These are phyloP conservation scores for Hephaestus fuliginosus DNA, from an alignment of 2,797 vertebrate genomes.

Conservation along the genomic window DNA sequence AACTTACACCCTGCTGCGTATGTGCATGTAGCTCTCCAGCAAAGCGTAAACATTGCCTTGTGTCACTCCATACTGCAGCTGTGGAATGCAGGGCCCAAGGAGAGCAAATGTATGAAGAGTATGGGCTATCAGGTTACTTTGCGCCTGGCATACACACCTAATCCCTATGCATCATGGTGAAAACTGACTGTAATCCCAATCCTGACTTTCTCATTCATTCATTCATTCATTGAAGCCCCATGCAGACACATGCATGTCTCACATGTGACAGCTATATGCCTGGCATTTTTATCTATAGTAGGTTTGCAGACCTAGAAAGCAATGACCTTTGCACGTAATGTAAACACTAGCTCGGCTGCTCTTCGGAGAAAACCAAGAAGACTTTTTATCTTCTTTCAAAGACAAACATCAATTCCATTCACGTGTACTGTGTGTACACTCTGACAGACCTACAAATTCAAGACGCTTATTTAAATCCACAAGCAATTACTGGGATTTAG, in stretches of 20 bases:
- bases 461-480: constrained; percentile 42
- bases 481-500: constrained; percentile 50
- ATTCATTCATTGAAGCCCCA: background rate
- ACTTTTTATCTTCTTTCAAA: background rate
- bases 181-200: background rate
- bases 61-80: constrained; percentile 37
- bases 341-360: constrained; percentile 13
- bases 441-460: constrained; percentile 15
- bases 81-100: constrained; percentile 40
- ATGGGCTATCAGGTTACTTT: constrained; percentile 14
- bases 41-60: constrained; percentile 36
- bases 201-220: background rate
- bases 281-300: constrained; percentile 10
- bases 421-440: background rate
- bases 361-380: background rate
- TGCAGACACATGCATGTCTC: background rate
- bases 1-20: constrained; percentile 39
- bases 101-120: background rate
- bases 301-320: constrained; percentile 26
- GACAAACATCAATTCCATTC: background rate
- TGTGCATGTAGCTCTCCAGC: constrained; percentile 6
- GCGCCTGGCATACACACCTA: background rate
- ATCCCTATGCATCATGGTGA: background rate
- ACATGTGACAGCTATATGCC: background rate
- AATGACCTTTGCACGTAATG: constrained; percentile 53